Evolutionary conservation across 2,888 invertebrate genomes (phyloP), one percentile per base, ranked within the genome.

Genomic region (Liodrosophila aerea): DNA sequence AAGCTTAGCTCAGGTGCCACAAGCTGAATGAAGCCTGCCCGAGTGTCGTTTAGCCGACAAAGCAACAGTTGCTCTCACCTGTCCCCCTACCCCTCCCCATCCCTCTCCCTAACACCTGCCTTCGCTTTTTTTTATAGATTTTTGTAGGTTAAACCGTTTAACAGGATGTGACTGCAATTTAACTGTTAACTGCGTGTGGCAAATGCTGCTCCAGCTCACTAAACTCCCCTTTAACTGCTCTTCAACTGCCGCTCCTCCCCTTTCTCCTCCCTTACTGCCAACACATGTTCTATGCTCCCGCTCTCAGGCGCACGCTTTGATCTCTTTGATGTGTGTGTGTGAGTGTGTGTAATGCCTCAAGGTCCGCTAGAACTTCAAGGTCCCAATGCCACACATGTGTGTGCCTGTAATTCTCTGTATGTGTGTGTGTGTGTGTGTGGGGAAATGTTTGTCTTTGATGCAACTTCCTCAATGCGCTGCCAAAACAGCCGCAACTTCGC

Each of bases 401-500:
- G 53, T 44, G 36, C 22, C 34, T 41, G 37, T 45, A 29, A 54
- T 8, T 40, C 12, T 45, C 40, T 47, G 50, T 34, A 29, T 43
- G 31, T 44, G 60, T 59, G 13, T 45, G 29, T 43, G 30, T 68
- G 15, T 43, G 11, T 18, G 41, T 22, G 53, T 34, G 53, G 53
- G 59, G 40, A 53, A 49, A 53, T 72, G 77, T 83, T 80, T 83
- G 84, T 74, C 78, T 80, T 80, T 80, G 78, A 80, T 80, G 78
- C 84, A 83, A 80, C 84, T 80, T 80, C 84, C 78, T 80, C 77
- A 76, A 83, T 74, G 71, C 74, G 72, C 72, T 76, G 81, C 74
- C 75, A 69, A 75, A 73, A 63, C 60, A 64, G 70, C 67, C 44
- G 62, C 69, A 75, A 81, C 82, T 73, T 67, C 73, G 57, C 57